Percentiles rank a stretch among this genome's conserved stretches.
phyloP scores from a whole-genome alignment of 2,888 invertebrate species.

The Clunio marinus region DNA sequence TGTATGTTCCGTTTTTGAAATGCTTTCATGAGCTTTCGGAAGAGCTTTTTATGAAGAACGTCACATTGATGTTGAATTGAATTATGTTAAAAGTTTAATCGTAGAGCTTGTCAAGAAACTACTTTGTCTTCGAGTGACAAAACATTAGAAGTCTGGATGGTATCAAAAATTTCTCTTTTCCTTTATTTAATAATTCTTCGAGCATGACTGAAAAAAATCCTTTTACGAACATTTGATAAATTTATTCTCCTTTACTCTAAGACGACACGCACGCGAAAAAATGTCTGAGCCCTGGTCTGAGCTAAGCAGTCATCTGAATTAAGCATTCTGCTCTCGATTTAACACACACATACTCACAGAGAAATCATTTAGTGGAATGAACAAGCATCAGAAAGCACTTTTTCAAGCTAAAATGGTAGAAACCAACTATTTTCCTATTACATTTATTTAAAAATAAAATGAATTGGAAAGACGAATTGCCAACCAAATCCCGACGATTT shows the following conservation, averaged over 20 bases:
- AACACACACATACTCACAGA: neutral
- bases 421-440: too few relatives aligned
- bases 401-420: too few relatives aligned
- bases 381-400: too few relatives aligned
- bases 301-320: constrained; percentile 16
- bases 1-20: neutral
- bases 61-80: constrained; percentile 26
- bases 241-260: neutral
- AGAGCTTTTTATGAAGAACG: constrained; percentile 5
- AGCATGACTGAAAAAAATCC: constrained; percentile 28
- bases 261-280: neutral
- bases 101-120: neutral
- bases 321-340: constrained; percentile 23
- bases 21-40: neutral
- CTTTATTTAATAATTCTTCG: constrained; percentile 33
- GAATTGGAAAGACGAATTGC: constrained; percentile 11
- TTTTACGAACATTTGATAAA: constrained; percentile 31
- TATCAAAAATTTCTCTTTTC: neutral
- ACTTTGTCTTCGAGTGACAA: neutral
- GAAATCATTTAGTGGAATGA: neutral
- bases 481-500: constrained; percentile 2
- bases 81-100: constrained; percentile 5
- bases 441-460: too few relatives aligned
- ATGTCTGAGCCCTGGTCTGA: neutral
- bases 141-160: neutral